Evolutionary conservation across 2,797 vertebrate genomes (phyloP).

Genomic region (Anabas testudineus): DNA sequence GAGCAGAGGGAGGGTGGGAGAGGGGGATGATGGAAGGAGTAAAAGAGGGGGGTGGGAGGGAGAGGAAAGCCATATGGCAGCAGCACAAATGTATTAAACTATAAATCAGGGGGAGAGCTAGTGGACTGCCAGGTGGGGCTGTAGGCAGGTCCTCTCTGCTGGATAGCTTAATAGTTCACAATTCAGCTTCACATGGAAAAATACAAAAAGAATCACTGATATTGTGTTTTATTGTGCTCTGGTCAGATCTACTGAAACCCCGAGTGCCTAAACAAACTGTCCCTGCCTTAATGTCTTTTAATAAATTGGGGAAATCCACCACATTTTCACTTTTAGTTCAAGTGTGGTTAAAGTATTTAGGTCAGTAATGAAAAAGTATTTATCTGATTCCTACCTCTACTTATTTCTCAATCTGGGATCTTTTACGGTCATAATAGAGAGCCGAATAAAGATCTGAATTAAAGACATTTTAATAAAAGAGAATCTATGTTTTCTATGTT

Average conservation of each 20-base stretch:
- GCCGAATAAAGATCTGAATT: neutral
- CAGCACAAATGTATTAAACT: constrained; percentile 84
- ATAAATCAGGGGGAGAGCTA: constrained; percentile 78
- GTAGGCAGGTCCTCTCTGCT: constrained; percentile 64
- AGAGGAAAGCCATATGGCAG: constrained; percentile 80
- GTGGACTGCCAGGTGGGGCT: constrained; percentile 75
- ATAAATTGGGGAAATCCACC: neutral
- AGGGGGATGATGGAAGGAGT: constrained; percentile 60
- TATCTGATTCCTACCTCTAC: neutral
- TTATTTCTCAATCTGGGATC: neutral
- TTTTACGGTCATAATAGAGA: neutral
- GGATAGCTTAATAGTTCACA: constrained; percentile 38
- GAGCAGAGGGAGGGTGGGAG: constrained; percentile 42
- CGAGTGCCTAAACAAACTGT: neutral
- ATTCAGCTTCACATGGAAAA: constrained; percentile 23
- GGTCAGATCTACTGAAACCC: neutral
- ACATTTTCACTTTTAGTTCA: neutral
- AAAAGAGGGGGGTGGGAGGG: constrained; percentile 34
- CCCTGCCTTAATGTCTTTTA: neutral
- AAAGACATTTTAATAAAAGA: neutral
- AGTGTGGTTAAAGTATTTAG: neutral
- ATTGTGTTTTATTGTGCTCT: constrained; percentile 10
- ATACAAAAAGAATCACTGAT: constrained; percentile 10
- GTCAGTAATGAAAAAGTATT: neutral
- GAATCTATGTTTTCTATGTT: too few species aligned